These are phyloP conservation scores for Lasioglossum figueresi DNA, from an alignment of 2,888 invertebrate species.

Conservation along the genomic window DNA sequence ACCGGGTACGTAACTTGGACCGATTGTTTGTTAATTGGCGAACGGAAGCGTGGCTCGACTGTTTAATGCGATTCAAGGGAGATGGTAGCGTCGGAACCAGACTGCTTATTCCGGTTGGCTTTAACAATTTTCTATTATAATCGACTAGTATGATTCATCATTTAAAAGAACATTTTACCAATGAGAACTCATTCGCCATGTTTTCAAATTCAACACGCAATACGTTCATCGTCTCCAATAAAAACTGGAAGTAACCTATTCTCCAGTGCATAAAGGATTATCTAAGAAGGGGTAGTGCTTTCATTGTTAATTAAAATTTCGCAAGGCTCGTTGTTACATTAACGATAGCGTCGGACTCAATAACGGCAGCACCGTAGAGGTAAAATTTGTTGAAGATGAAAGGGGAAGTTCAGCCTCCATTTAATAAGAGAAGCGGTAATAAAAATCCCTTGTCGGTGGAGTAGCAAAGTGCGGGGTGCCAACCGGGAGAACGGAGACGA, in stretches of 20 bases:
- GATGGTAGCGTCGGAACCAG: not conserved
- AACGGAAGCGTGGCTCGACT: not conserved
- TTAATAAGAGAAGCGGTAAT: slow-evolving; percentile 59
- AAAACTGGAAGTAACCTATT: not conserved
- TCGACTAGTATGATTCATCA: not conserved
- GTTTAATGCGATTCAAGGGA: not conserved
- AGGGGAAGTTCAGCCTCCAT: slow-evolving; percentile 41
- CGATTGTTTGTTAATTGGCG: not conserved
- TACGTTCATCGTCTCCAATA: not conserved
- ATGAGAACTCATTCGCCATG: not conserved
- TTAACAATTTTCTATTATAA: not conserved
- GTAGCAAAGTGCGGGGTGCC: not conserved
- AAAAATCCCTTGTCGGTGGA: slow-evolving; percentile 52
- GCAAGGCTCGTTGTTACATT: slow-evolving; percentile 19
- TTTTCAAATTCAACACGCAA: not conserved
- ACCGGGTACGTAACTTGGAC: not conserved
- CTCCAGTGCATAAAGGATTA: not conserved
- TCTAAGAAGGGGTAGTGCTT: not conserved
- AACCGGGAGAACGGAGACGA: not conserved
- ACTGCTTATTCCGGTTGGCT: not conserved
- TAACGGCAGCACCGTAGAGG: slow-evolving; percentile 5
- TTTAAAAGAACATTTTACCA: not conserved
- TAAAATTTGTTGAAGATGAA: slow-evolving; percentile 42
- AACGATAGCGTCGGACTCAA: slow-evolving; percentile 18
- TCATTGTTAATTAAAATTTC: slow-evolving; percentile 41